These are phyloP conservation scores for Thamnophis sirtalis DNA, from an alignment of 2,113 vertebrate genomes.

Conservation along the genomic window DNA sequence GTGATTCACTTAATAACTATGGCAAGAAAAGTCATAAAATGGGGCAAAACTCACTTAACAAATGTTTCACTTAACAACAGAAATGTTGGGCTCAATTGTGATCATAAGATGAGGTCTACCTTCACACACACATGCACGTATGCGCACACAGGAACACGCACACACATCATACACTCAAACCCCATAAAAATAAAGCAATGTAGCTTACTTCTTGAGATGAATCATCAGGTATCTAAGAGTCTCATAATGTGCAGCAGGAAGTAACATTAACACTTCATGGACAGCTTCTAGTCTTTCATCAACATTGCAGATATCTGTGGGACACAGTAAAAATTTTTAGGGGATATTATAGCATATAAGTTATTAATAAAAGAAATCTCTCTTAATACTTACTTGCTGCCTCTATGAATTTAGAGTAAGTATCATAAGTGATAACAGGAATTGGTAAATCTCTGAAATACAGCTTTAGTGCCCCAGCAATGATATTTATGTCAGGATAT, in stretches of 20 bases:
- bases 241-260: slow-evolving; percentile 94
- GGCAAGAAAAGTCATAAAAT: no score
- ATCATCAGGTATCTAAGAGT: slow-evolving; percentile 94
- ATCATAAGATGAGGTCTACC: not conserved
- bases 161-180: not conserved
- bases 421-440: slow-evolving; percentile 92
- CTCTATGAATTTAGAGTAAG: slow-evolving; percentile 94
- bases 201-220: slow-evolving; percentile 90
- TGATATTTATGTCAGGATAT: slow-evolving; percentile 95
- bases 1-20: not conserved
- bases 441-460: slow-evolving; percentile 96
- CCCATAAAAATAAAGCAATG: not conserved
- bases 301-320: slow-evolving; percentile 81
- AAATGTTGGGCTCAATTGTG: not conserved
- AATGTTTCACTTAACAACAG: not conserved
- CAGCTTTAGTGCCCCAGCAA: slow-evolving; percentile 92
- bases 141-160: no score
- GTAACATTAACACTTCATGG: slow-evolving; percentile 86
- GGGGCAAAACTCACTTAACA: not conserved
- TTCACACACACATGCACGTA: not conserved
- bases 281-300: slow-evolving; percentile 91
- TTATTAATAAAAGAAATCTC: not conserved
- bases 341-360: not conserved
- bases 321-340: slow-evolving; percentile 21
- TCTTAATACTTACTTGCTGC: slow-evolving; percentile 86